Base-by-base conservation (phyloP, 2,888 invertebrate species). In the Agonopterix subpropinquella region DNA sequence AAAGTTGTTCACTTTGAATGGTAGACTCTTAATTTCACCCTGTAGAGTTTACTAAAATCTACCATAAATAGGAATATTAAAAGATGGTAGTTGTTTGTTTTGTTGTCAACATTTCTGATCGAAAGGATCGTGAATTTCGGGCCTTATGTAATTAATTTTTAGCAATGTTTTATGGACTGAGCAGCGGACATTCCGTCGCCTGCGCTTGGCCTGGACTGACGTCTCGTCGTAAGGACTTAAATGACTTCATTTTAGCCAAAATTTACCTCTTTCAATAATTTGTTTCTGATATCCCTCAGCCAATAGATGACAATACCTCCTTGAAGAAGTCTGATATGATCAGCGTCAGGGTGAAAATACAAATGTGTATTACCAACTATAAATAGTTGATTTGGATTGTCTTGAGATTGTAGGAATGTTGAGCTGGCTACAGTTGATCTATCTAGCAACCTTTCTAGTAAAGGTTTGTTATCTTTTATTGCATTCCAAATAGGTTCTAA, bases 261-360 rank as follows among this genome's bases (percentile, higher is more conserved):
- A 53, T 36, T 48, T 72, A 87, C 86, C 79, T 79, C 44, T 57
- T 54, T 4, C 62, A 67, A 77, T 8, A 89, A 57, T 47, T 75
- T 64, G 18, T 78, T 76, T 11, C 89, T 82, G 35, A 93, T 59
- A 64, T 92, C 76, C 60, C 92, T 90, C 18, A 97, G 68, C 83
- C 94, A 95, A 42, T 90, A 84, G 56, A 97, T 89, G 18, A 92
- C 89, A 54, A 94, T 90, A 36, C 93, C 94, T 36, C 93, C 93
- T 89, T 98, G 98, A 15, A 98, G 73, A 4, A 98, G 83, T 53
- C 98, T 89, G 59, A 98, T 93, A 67, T 97, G 96, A 78, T 96
- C 95, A 5, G 98, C 95, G 75, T 95, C 92, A 0, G 97, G 97
- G 73, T 96, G 96, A 68, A 97, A 98, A 83, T 96, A 98, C 45